Conservation (phyloP, 2,113 vertebrate genomes). For the Thunnus thynnus region DNA sequence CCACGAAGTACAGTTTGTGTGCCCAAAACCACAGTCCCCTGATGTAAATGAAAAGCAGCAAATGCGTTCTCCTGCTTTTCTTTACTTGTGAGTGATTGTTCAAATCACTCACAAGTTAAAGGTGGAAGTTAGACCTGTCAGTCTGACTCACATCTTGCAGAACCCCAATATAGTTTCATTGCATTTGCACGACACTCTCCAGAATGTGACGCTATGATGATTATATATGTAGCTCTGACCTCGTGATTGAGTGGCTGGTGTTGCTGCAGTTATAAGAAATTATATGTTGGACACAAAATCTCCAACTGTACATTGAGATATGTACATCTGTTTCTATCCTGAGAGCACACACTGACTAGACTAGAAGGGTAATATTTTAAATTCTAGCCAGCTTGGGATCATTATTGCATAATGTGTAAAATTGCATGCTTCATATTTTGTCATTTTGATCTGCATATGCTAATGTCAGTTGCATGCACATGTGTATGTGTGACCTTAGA, state of each 20-base stretch:
- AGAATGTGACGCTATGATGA: not conserved
- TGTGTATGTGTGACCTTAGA: no score
- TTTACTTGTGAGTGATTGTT: constrained; percentile 8
- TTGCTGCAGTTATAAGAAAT: not conserved
- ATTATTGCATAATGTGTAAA: no score
- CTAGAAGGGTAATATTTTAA: no score
- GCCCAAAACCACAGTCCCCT: constrained; percentile 28
- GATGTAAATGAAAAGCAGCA: constrained; percentile 17
- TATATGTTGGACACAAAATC: not conserved
- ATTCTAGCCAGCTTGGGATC: no score
- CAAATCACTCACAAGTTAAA: constrained; percentile 14
- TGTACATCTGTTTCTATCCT: not conserved
- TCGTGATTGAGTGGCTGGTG: not conserved
- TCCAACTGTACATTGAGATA: not conserved
- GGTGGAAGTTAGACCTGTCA: constrained; percentile 11
- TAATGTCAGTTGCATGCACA: no score
- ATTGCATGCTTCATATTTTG: no score
- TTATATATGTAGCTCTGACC: not conserved
- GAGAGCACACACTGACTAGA: not conserved
- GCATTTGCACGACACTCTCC: not conserved
- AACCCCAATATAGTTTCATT: constrained; percentile 14
- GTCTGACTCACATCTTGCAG: not conserved
- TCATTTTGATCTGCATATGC: no score
- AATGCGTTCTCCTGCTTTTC: constrained; percentile 19
- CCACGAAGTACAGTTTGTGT: constrained; percentile 30